A percentile compares a stretch with the other conserved stretches of the same genome.
phyloP scores from a whole-genome alignment of 2,113 vertebrate genomes.

The Paratilapia polleni region DNA sequence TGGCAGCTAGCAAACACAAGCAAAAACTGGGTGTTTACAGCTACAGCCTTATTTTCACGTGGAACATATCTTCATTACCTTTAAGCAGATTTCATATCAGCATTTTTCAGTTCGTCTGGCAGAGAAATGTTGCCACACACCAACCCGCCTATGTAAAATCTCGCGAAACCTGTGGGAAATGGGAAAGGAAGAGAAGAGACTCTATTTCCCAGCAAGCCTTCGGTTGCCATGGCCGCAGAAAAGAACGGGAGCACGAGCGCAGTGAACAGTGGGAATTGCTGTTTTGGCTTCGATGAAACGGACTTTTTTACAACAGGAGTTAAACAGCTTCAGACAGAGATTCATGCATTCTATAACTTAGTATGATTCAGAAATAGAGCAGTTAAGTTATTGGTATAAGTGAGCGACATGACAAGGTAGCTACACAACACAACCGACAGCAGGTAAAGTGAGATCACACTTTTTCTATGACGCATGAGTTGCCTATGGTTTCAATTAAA shows the following conservation, averaged over 20 bases:
- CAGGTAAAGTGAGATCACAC: constrained; percentile 6
- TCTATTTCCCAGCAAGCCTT: constrained; percentile 50
- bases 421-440: not conserved
- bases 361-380: constrained; percentile 13
- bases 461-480: constrained; percentile 2
- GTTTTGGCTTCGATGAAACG: not conserved
- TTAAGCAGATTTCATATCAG: constrained; percentile 73
- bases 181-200: constrained; percentile 31
- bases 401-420: not conserved
- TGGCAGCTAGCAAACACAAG: constrained; percentile 12
- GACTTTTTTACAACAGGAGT: not conserved
- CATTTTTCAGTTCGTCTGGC: constrained; percentile 55
- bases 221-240: not conserved
- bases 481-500: constrained; percentile 8
- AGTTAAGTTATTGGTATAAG: not conserved
- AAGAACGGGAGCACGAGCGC: not conserved
- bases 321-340: not conserved
- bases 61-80: constrained; percentile 61
- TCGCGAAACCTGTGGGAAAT: constrained; percentile 73
- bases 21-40: not conserved
- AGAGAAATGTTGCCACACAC: constrained; percentile 61
- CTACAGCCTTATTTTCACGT: not conserved
- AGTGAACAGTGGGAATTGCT: constrained; percentile 45
- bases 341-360: not conserved
- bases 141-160: constrained; percentile 60